Conservation (phyloP, 2,113 vertebrate species). For the Dicrurus megarhynchus region DNA sequence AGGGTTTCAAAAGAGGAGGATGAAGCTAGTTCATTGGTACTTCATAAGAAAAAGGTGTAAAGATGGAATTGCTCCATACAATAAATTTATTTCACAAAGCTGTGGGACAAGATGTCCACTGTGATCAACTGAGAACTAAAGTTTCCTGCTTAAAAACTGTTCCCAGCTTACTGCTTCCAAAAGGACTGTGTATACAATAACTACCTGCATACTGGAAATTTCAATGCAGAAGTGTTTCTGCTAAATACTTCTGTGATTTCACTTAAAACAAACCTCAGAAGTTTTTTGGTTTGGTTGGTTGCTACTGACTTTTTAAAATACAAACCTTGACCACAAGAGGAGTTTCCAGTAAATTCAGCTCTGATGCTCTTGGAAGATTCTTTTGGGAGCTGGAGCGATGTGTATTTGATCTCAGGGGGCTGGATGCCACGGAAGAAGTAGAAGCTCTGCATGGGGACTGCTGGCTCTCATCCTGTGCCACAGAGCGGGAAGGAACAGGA, state of each 20-base stretch:
- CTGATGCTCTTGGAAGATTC: slow-evolving; percentile 72
- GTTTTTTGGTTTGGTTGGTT: neutral
- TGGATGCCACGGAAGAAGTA: slow-evolving; percentile 50
- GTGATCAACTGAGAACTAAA: neutral
- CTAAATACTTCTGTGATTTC: neutral
- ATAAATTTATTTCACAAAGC: neutral
- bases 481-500: slow-evolving; percentile 71
- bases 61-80: neutral
- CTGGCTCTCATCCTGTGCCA: slow-evolving; percentile 27
- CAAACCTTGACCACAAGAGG: slow-evolving; percentile 90
- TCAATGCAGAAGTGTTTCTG: neutral
- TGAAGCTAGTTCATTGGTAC: neutral
- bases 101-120: neutral
- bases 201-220: neutral
- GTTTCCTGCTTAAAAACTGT: neutral
- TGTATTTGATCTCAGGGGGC: slow-evolving; percentile 16
- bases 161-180: neutral
- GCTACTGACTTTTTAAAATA: neutral
- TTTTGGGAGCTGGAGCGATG: slow-evolving; percentile 37
- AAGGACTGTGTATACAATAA: neutral
- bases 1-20: neutral
- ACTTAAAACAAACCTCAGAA: neutral
- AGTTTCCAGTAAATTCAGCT: slow-evolving; percentile 86
- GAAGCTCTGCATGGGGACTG: slow-evolving; percentile 66
- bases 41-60: neutral